Conservation (phyloP, 2,888 invertebrate genomes). For the Clitarchus hookeri region DNA sequence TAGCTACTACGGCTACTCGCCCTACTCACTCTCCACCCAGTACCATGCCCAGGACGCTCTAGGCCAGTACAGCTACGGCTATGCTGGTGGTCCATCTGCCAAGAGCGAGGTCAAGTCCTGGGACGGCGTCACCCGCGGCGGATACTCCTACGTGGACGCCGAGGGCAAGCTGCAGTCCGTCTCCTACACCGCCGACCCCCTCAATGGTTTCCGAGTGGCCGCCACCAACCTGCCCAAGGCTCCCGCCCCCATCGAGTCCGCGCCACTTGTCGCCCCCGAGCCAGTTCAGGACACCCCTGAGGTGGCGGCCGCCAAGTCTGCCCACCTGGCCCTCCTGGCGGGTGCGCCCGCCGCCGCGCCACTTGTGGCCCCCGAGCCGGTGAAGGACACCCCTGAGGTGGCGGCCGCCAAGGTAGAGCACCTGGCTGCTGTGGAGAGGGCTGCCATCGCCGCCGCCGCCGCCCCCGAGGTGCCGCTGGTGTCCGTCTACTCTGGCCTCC, state of each 20-base stretch:
- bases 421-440: constrained; percentile 51
- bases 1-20: background rate
- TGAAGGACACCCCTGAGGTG: constrained; percentile 26
- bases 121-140: constrained; percentile 65
- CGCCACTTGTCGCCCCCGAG: constrained; percentile 42
- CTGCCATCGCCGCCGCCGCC: constrained; percentile 48
- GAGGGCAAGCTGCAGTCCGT: constrained; percentile 54
- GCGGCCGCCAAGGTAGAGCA: constrained; percentile 50
- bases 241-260: constrained; percentile 48
- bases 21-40: constrained; percentile 41
- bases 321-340: constrained; percentile 53
- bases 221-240: constrained; percentile 51
- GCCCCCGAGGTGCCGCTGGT: constrained; percentile 43
- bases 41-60: constrained; percentile 53
- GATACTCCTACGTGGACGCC: constrained; percentile 65
- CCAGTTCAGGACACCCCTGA: constrained; percentile 50
- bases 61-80: constrained; percentile 55
- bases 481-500: constrained; percentile 51
- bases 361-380: constrained; percentile 31
- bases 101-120: constrained; percentile 54
- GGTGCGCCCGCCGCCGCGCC: constrained; percentile 27
- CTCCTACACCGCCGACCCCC: constrained; percentile 47
- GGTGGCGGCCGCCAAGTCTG: constrained; percentile 59
- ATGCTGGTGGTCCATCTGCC: constrained; percentile 43
- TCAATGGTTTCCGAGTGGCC: constrained; percentile 49